Percentiles rank a stretch among this genome's conserved stretches.
phyloP scores from a whole-genome alignment of 1,140 invertebrate genomes.

The Megalonaias nervosa region DNA sequence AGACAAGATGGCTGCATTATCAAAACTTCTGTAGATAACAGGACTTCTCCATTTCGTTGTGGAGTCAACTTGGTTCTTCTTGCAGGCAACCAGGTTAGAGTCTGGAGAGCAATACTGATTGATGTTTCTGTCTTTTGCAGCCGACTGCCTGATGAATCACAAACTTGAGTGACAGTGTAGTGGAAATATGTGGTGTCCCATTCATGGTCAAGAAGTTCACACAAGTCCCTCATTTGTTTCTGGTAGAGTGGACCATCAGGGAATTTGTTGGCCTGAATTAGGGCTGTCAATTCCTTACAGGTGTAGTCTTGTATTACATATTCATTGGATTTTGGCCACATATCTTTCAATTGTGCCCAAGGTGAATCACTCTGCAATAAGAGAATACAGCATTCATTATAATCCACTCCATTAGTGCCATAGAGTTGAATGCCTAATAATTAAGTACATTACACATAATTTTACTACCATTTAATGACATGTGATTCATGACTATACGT shows the following conservation, averaged over 20 bases:
- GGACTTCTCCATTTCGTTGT: background rate
- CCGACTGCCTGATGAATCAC: too few species aligned
- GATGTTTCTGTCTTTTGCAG: constrained; percentile 32
- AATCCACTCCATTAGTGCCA: too few species aligned
- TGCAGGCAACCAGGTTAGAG: constrained; percentile 42
- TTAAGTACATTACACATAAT: too few species aligned
- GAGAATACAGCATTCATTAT: too few species aligned
- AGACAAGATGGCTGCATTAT: constrained; percentile 23
- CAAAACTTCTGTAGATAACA: background rate
- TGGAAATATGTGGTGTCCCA: constrained; percentile 41
- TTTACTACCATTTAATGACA: too few species aligned
- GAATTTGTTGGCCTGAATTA: constrained; percentile 30
- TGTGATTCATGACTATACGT: too few species aligned
- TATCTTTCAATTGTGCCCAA: constrained; percentile 34
- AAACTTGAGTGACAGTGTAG: constrained; percentile 32
- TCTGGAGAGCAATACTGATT: constrained; percentile 39
- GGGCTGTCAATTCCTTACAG: constrained; percentile 43
- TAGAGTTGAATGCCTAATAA: too few species aligned
- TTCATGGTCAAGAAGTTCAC: constrained; percentile 38
- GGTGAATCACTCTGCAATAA: constrained; percentile 37
- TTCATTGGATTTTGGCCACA: constrained; percentile 31
- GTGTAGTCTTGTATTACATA: constrained; percentile 38
- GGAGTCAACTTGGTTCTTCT: background rate
- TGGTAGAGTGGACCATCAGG: background rate
- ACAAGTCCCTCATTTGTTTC: constrained; percentile 49